A percentile compares a stretch with the other conserved stretches of the same genome.
These are phyloP conservation scores for Orchestia grillus DNA, from an alignment of 1,140 invertebrate species.

Conservation along the genomic window DNA sequence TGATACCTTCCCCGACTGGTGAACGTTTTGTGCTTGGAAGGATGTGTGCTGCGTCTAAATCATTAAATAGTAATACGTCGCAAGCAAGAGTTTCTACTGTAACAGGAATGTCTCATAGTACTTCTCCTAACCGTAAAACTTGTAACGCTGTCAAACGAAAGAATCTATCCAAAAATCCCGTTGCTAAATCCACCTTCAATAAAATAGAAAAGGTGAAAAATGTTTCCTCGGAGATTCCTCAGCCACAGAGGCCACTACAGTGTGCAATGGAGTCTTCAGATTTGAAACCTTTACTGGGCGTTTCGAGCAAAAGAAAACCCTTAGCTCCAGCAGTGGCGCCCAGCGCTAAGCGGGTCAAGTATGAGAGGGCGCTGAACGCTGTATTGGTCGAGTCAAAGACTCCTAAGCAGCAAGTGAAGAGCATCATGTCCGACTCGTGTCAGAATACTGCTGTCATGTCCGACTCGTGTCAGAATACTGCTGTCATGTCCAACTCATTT, in stretches of 20 bases:
- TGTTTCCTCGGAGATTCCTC: neutral
- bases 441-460: too few relatives aligned
- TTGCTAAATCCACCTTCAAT: neutral
- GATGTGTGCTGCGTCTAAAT: neutral
- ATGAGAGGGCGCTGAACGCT: neutral
- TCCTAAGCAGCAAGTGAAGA: neutral
- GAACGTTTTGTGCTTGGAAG: neutral
- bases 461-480: too few relatives aligned
- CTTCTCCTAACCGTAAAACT: neutral
- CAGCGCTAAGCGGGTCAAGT: neutral
- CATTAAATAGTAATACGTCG: neutral
- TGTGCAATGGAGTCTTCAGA: neutral
- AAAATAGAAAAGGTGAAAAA: neutral
- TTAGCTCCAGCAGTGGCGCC: too few relatives aligned
- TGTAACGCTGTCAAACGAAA: neutral
- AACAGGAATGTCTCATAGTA: too few relatives aligned
- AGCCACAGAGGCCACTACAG: neutral
- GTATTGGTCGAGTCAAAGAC: neutral
- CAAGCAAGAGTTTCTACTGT: neutral
- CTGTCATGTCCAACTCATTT: neutral
- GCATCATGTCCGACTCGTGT: too few relatives aligned
- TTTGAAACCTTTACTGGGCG: too few relatives aligned
- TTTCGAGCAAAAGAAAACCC: neutral
- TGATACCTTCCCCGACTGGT: neutral
- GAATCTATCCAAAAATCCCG: neutral